phyloP scores from a whole-genome alignment of 23 tunicate genomes.

The Ascidia mentula region DNA sequence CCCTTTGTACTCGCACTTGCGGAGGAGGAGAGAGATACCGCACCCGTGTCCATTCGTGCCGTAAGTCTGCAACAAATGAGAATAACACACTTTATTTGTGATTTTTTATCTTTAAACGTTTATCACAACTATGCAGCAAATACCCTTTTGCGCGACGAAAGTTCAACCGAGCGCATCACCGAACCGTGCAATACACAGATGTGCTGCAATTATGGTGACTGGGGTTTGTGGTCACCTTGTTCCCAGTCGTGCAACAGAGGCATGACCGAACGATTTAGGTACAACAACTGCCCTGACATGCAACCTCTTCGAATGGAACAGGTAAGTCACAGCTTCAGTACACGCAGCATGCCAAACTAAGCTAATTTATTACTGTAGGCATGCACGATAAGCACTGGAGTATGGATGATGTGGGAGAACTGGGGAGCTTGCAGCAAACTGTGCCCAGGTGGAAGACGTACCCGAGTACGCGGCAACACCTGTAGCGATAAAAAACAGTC shows the following conservation, averaged over 20 bases:
- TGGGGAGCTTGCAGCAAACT: constrained; percentile 73
- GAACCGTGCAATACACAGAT: constrained; percentile 48
- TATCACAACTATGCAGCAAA: not conserved
- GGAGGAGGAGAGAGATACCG: constrained; percentile 59
- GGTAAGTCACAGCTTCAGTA: not conserved
- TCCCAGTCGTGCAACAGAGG: constrained; percentile 76
- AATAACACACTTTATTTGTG: too few species aligned
- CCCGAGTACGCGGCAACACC: constrained; percentile 42
- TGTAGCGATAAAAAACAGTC: constrained; percentile 47
- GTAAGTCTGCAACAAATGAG: too few species aligned
- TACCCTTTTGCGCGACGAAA: not conserved
- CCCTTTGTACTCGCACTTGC: constrained; percentile 57
- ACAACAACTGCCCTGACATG: constrained; percentile 30
- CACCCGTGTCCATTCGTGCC: constrained; percentile 84
- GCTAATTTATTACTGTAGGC: not conserved
- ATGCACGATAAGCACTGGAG: constrained; percentile 47
- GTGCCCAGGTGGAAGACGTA: constrained; percentile 70
- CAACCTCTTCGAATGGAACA: not conserved
- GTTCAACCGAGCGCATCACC: not conserved
- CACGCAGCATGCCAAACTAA: not conserved
- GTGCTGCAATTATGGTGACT: constrained; percentile 65
- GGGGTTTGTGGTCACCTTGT: constrained; percentile 82
- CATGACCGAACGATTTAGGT: not conserved
- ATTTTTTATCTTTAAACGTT: too few species aligned
- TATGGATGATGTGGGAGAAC: constrained; percentile 39